Base-by-base conservation (phyloP, 1,140 invertebrate species). In the Trigoniulus corallinus region DNA sequence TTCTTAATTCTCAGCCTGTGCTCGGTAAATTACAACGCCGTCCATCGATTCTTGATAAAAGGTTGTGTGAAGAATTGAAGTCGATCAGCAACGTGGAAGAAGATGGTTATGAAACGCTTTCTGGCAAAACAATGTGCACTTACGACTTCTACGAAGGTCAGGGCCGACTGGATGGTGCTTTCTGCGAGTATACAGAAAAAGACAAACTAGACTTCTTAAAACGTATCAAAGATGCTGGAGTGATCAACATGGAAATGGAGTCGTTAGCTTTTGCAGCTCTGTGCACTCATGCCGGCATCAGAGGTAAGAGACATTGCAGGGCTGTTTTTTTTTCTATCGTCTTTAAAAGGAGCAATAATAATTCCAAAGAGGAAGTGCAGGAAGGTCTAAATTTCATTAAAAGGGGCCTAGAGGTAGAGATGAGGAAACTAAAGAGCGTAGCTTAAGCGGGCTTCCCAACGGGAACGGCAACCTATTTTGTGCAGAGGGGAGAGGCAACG, bases 121-220 rank as follows among this genome's bases (percentile, higher is more conserved):
- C 74, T 27, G 95, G 95, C 24, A 93, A 83, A 64, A 98, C 94
- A 0, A 82, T 97, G 75, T 96, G 91, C 65, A 88, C 92, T 3
- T 81, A 89, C 58, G 94, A 98, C 66, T 98, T 98, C 66, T 98
- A 98, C 67, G 94, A 98, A 78, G 91, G 84, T 85, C 89, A 96
- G 70, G 93, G 84, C 2, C 76, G 95, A 51, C 66, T 96, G 51
- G 94, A 98, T 65, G 95, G 95, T 1, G 91, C 92, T 3, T 96
- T 98, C 68, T 98, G 93, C 66, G 88, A 95, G 51, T 96, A 88
- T 67, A 80, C 74, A 1, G 82, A 88, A 63, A 67, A 73, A 1
- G 92, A 98, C 43, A 95, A 95, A 68, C 79, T 91, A 73, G 77
- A 80, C 15, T 98, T 89, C 61, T 67, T 98, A 48, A 72, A 78